Percentiles rank a stretch among this genome's conserved stretches.
Evolutionary conservation across 2,113 vertebrate genomes (phyloP).

Genomic region (Chloroceryle aenea): DNA sequence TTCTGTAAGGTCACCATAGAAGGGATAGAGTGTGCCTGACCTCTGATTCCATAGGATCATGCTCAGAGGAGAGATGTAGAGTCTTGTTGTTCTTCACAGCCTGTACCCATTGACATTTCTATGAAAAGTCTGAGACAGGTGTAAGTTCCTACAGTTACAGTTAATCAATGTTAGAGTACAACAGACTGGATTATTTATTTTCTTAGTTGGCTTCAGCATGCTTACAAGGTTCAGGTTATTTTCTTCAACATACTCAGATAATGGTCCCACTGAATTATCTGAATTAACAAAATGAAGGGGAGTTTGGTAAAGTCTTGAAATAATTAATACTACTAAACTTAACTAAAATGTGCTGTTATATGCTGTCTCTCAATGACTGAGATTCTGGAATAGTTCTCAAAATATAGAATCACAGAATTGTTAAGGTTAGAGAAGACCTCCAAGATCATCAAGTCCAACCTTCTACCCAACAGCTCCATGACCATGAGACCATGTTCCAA

Average conservation of each 20-base stretch:
- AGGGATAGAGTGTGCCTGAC: not conserved
- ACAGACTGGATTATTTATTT: not conserved
- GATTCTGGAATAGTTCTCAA: not conserved
- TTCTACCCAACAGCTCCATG: too few relatives aligned
- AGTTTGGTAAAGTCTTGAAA: not conserved
- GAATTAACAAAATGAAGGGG: not conserved
- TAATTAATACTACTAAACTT: not conserved
- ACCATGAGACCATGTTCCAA: too few relatives aligned
- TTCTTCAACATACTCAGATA: not conserved
- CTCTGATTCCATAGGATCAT: not conserved
- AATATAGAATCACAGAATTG: not conserved
- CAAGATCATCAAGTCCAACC: too few relatives aligned
- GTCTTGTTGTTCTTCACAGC: not conserved
- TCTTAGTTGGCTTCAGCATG: not conserved
- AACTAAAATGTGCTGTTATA: not conserved
- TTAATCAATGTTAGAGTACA: not conserved
- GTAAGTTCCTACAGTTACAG: not conserved
- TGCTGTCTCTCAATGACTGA: not conserved
- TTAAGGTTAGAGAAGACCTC: too few relatives aligned
- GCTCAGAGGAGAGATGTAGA: not conserved
- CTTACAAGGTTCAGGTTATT: not conserved
- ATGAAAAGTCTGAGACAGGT: not conserved
- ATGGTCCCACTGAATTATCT: not conserved
- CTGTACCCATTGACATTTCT: not conserved
- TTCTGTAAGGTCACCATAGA: not conserved